Percentiles rank a stretch among this genome's conserved stretches.
Conservation (phyloP, 1,140 invertebrate species). For the Ceratina australensis region DNA sequence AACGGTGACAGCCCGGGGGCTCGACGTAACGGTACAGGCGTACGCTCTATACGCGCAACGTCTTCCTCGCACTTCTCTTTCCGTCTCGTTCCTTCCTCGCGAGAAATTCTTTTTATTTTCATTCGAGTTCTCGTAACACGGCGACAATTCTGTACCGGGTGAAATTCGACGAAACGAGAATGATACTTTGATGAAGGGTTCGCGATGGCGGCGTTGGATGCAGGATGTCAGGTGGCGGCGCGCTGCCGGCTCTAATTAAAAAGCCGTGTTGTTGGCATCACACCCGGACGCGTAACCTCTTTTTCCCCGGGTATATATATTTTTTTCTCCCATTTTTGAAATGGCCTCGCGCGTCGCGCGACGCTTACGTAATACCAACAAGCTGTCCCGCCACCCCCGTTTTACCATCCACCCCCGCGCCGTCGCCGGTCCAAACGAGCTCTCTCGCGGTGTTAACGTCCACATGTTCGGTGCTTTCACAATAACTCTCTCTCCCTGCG, state of each 20-base stretch:
- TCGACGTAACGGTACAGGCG: constrained; percentile 33
- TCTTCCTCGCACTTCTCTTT: neutral
- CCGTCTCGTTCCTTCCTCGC: too few relatives aligned
- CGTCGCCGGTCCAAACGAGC: constrained; percentile 61
- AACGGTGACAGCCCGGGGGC: constrained; percentile 19
- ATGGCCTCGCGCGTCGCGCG: constrained; percentile 72
- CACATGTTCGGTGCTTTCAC: constrained; percentile 71
- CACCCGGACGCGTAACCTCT: constrained; percentile 67
- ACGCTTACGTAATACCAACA: constrained; percentile 75
- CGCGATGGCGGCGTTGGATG: constrained; percentile 53
- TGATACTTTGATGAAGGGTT: constrained; percentile 78
- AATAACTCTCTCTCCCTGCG: constrained; percentile 68
- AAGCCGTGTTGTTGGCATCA: constrained; percentile 78
- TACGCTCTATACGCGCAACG: neutral
- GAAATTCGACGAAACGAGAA: constrained; percentile 76
- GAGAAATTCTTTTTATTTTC: neutral
- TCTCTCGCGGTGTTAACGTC: constrained; percentile 63
- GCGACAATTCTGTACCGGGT: constrained; percentile 46
- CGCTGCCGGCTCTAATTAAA: constrained; percentile 78
- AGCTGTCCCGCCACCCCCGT: constrained; percentile 48
- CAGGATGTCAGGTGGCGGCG: constrained; percentile 76
- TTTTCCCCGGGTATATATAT: constrained; percentile 45
- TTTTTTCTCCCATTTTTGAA: constrained; percentile 76
- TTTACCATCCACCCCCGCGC: constrained; percentile 35
- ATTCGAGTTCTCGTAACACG: constrained; percentile 3